Conservation (phyloP, 2,888 invertebrate species). For the Cephus pygmeus region DNA sequence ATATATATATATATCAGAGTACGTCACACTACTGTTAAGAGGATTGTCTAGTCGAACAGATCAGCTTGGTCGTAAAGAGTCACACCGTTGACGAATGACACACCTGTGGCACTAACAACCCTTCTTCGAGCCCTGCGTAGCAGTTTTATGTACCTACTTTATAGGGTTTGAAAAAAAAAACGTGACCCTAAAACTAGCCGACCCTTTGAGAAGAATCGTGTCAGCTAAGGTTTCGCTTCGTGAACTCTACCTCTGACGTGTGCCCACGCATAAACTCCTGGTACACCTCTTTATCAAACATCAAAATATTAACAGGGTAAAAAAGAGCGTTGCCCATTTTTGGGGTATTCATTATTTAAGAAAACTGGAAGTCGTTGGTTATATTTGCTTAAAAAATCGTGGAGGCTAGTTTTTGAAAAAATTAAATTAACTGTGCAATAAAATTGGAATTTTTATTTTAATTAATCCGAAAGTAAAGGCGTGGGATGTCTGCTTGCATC, state of each 20-base stretch:
- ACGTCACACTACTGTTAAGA: too few species aligned
- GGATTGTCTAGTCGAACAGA: not conserved
- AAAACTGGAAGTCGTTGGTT: not conserved
- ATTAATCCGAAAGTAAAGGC: not conserved
- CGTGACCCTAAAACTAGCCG: not conserved
- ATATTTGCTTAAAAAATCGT: not conserved
- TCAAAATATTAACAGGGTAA: not conserved
- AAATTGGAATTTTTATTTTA: not conserved
- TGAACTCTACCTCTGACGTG: not conserved
- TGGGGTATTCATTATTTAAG: too few species aligned
- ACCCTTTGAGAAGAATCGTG: not conserved
- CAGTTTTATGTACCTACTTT: not conserved
- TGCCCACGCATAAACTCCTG: not conserved
- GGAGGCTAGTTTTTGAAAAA: not conserved
- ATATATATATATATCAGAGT: not conserved
- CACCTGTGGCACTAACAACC: slow-evolving; percentile 37
- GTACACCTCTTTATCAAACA: not conserved
- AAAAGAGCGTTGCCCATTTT: not conserved
- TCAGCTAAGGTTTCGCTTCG: not conserved
- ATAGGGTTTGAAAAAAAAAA: not conserved
- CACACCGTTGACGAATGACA: slow-evolving; percentile 15
- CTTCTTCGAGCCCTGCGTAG: not conserved
- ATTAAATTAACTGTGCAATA: not conserved
- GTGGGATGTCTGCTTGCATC: too few species aligned
- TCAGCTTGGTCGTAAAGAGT: not conserved